Base-by-base conservation (phyloP, 2,113 vertebrate species). In the Ochotona princeps region DNA sequence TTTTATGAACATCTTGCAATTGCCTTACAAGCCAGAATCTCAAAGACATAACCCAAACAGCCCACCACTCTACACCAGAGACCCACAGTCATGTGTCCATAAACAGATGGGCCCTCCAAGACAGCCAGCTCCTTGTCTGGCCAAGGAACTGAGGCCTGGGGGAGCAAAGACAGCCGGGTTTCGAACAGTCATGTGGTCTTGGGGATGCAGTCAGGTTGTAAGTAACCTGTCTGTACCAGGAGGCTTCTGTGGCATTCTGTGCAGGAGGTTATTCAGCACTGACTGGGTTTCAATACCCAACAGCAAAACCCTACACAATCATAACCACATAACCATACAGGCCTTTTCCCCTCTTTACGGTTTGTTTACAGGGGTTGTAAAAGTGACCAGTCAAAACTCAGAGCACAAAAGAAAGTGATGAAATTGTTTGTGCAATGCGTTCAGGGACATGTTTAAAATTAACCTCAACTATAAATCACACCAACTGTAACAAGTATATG, bases 371-470 rank as follows among this genome's bases (percentile, higher is more conserved):
- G 9, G 18, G 4, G 7, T 76, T 25, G 47, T 61, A 51, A 21
- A 79, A 84, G 8, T 85, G 51, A 74, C 76, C 84, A 70, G 72
- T 73, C 79, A 84, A 91, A 93, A 92, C 8, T 26, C 70, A 81
- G 87, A 81, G 79, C 15, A 87, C 35, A 63, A 72, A 35, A 65
- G 12, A 82, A 94, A 73, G 14, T 5, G 30, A 38, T 57, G 76
- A 49, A 75, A 81, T 49, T 92, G 85, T 72, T 73, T 7, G 23
- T 25, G 75, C 57, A 28, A 7, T 54, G 54, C 51, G 11, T 70
- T 90, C 74, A 80, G 70, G 44, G 61, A 8, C 51, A 88, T 11
- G n/a, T 60, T 87, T 84, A 61, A 81, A 85, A 94, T 72, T 72
- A 78, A 72, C 80, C 79, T 86, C 44, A 81, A 94, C 69, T 78